These are phyloP conservation scores for Scaptodrosophila latifasciaeformis DNA, from an alignment of 2,888 invertebrate species.

Conservation along the genomic window DNA sequence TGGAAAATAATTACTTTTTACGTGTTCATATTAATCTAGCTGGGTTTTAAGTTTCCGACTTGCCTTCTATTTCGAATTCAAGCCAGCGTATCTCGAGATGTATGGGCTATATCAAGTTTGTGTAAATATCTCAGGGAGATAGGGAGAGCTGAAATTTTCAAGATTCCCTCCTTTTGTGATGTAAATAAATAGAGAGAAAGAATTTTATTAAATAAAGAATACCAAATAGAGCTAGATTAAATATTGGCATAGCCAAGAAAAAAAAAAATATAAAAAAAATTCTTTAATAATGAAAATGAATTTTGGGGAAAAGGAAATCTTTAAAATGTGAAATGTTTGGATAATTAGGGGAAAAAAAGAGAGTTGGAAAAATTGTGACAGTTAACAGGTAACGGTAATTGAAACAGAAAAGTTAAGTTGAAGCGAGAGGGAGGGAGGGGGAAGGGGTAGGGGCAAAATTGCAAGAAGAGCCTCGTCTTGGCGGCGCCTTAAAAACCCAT, in stretches of 20 bases:
- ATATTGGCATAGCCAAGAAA: too few species aligned
- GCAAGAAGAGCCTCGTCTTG: too few species aligned
- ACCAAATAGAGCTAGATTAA: too few species aligned
- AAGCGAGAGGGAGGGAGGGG: too few species aligned
- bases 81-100: constrained; percentile 11
- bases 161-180: constrained; percentile 18
- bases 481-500: constrained; percentile 64
- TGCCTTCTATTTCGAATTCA: not conserved
- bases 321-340: not conserved
- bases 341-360: not conserved
- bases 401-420: constrained; percentile 65
- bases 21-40: constrained; percentile 69
- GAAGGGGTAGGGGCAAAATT: too few species aligned
- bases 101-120: constrained; percentile 7
- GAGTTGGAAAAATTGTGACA: not conserved
- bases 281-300: constrained; percentile 23
- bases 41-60: constrained; percentile 58
- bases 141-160: not conserved
- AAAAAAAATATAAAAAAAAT: constrained; percentile 22
- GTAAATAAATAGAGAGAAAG: too few species aligned
- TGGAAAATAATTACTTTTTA: constrained; percentile 67
- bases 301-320: constrained; percentile 3
- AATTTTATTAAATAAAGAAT: too few species aligned
- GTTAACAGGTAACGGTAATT: constrained; percentile 62
- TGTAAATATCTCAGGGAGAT: not conserved